A percentile compares a stretch with the other conserved stretches of the same genome.
Evolutionary conservation across 2,113 vertebrate species (phyloP).

Genomic region (Hypanus sabinus): DNA sequence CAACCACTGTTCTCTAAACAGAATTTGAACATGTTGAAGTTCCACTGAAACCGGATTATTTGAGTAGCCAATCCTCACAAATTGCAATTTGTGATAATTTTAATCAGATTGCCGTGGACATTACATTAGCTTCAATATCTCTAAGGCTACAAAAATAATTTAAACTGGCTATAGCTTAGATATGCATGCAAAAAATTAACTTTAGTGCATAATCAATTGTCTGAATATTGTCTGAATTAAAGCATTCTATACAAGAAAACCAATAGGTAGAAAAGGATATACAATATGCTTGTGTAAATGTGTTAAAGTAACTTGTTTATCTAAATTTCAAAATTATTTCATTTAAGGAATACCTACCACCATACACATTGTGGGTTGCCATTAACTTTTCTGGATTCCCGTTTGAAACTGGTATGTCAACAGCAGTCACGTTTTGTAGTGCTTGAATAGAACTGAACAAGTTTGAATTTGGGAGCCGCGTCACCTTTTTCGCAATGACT

Average conservation of each 20-base stretch:
- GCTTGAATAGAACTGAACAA: slow-evolving; percentile 47
- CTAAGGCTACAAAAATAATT: background rate
- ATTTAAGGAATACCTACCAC: slow-evolving; percentile 64
- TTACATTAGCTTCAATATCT: background rate
- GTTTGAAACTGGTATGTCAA: slow-evolving; percentile 52
- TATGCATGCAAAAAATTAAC: background rate
- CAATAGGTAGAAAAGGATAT: background rate
- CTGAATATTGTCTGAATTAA: background rate
- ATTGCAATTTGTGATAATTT: background rate
- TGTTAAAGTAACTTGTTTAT: background rate
- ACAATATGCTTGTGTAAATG: background rate
- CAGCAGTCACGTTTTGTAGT: slow-evolving; percentile 52
- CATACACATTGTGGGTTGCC: slow-evolving; percentile 58
- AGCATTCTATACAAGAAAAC: background rate
- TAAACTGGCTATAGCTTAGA: background rate
- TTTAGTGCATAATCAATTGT: background rate
- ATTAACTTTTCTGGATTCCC: slow-evolving; percentile 51
- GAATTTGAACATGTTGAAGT: background rate
- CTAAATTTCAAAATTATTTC: background rate
- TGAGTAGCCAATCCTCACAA: background rate
- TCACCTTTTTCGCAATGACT: slow-evolving; percentile 48
- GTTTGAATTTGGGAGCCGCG: slow-evolving; percentile 51
- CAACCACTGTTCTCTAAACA: background rate
- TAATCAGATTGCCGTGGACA: background rate
- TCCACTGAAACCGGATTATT: background rate